Evolutionary conservation across 2,797 vertebrate species (phyloP), one percentile per base, ranked within the genome.

Genomic region (Knipowitschia caucasica): DNA sequence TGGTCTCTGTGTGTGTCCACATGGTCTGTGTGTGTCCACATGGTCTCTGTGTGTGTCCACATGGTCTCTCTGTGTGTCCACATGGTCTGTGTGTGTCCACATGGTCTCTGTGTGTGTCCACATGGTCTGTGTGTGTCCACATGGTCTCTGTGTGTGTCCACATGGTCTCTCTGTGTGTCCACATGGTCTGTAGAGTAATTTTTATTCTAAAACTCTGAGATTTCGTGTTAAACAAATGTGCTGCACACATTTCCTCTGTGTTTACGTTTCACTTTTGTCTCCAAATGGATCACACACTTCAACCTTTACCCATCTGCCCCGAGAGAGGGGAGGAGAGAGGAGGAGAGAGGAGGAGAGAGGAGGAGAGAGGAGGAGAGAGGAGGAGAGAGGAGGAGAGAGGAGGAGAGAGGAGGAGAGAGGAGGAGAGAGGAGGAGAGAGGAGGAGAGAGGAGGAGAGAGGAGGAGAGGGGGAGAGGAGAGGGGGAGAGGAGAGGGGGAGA

Each of bases 241-340:
- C 47, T 12, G 33, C 30, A 26, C 51, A 59, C 69, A 59, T 72
- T 65, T 59, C 51, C 29, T 25, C 52, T 63, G 40, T 82, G 83
- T 86, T 86, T 77, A 78, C 31, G 30, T 68, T n/a, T 79, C 69
- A 67, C 65, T 64, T 56, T 59, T 51, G 72, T 64, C 65, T 49
- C 56, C 26, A 6, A 56, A 63, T 61, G 3, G 29, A 49, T 52
- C 61, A 75, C 58, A 62, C 18, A 0, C n/a, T n/a, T 57, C 64
- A 67, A 67, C 72, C 67, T 44, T 59, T 55, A 53, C 55, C 59
- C 64, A 43, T 74, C 64, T 82, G 68, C 69, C 70, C 70, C 39
- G 42, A n/a, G 61, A 55, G 71, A 57, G 67, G 64, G 56, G 60
- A 73, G 56, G 25, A 4, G 21, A 52, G 35, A 62, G 55, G 34